Conservation (phyloP, 2,888 invertebrate species). For the Cremastinae sp. region DNA sequence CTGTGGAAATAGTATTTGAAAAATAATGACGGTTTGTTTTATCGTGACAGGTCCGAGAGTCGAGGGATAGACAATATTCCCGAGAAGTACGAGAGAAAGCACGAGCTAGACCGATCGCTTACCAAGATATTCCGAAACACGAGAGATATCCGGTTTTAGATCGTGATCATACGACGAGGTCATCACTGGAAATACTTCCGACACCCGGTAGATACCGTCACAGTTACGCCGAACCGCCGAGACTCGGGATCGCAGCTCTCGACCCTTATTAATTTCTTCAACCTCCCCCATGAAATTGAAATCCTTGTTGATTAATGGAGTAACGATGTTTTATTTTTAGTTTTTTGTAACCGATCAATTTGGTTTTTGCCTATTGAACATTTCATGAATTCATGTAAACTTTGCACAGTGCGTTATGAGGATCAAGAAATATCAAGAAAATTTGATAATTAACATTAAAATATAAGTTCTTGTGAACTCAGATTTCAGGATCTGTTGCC, state of each 20-base stretch:
- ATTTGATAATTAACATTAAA: conserved; percentile 2
- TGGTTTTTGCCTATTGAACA: conserved; percentile 54
- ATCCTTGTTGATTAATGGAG: conserved; percentile 54
- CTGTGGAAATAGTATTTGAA: too few relatives aligned
- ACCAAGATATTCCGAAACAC: conserved; percentile 82
- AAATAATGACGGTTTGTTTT: not conserved
- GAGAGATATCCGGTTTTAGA: conserved; percentile 82
- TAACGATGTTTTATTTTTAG: conserved; percentile 25
- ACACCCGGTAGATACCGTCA: conserved; percentile 77
- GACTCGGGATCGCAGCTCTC: conserved; percentile 77
- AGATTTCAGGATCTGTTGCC: not conserved
- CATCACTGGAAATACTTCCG: conserved; percentile 75
- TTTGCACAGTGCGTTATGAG: too few relatives aligned
- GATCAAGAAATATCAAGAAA: conserved; percentile 45
- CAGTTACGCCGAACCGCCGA: conserved; percentile 78
- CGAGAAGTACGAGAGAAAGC: conserved; percentile 74
- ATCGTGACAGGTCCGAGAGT: conserved; percentile 66
- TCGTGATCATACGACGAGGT: conserved; percentile 79
- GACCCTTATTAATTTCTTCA: conserved; percentile 76
- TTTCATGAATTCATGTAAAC: too few relatives aligned
- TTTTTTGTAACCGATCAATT: conserved; percentile 22
- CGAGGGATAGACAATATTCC: conserved; percentile 71
- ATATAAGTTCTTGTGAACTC: too few relatives aligned
- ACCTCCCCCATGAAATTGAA: not conserved
- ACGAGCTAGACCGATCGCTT: conserved; percentile 75